phyloP scores from a whole-genome alignment of 2,888 invertebrate species.

The Lasioglossum calceatum region DNA sequence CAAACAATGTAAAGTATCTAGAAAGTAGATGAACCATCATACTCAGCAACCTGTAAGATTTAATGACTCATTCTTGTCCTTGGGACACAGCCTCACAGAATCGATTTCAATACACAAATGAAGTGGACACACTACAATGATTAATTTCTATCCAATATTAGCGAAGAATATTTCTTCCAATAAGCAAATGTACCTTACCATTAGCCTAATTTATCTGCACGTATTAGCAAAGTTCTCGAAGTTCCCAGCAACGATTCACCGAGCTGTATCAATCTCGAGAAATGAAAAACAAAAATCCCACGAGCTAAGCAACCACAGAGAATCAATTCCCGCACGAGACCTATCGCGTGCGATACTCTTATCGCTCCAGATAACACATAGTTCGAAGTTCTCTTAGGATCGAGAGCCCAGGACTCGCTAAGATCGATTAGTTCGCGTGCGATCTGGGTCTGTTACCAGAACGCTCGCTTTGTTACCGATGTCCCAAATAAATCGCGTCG shows the following conservation, averaged over 20 bases:
- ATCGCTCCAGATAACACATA: conserved; percentile 7
- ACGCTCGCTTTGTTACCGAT: not conserved
- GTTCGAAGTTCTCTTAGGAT: not conserved
- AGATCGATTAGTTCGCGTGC: not conserved
- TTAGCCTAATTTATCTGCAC: not conserved
- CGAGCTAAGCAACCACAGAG: not conserved
- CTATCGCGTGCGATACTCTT: conserved; percentile 26
- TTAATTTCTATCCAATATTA: not conserved
- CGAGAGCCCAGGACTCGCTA: not conserved
- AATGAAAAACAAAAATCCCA: not conserved
- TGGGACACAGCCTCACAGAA: not conserved
- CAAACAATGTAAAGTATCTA: not conserved
- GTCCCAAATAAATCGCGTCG: not conserved
- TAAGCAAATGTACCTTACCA: not conserved
- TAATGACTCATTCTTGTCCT: not conserved
- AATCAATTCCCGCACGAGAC: conserved; percentile 18
- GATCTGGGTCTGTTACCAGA: not conserved
- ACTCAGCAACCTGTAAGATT: not conserved
- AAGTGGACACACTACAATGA: not conserved
- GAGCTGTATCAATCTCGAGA: not conserved
- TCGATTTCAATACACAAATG: not conserved
- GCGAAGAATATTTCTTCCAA: not conserved
- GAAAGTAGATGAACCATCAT: not conserved
- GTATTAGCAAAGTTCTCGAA: not conserved
- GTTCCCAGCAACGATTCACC: not conserved